Evolutionary conservation across 2,113 vertebrate genomes (phyloP).

Genomic region (Chaetorhynchus papuensis): DNA sequence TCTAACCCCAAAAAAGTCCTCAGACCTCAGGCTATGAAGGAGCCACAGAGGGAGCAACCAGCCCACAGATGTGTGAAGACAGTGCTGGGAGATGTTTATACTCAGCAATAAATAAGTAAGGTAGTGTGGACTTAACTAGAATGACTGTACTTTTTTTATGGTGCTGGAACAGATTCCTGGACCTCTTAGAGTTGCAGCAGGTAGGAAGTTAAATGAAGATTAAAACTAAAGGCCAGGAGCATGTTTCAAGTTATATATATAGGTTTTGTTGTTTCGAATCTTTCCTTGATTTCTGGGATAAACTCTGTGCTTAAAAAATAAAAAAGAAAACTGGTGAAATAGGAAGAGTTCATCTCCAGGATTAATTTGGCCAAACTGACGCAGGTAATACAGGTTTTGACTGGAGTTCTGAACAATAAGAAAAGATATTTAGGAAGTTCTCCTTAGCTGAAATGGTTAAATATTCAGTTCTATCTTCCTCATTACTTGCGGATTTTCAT

Average conservation of each 20-base stretch:
- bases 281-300: background rate
- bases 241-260: background rate
- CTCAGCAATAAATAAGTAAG: background rate
- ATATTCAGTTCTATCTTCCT: conserved; percentile 15
- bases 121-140: background rate
- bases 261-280: background rate
- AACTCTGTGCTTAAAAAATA: background rate
- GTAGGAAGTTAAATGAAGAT: background rate
- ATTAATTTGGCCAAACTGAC: background rate
- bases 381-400: background rate
- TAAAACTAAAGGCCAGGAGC: background rate
- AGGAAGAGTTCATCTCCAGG: background rate
- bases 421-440: background rate
- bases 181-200: background rate
- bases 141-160: background rate
- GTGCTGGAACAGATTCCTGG: background rate
- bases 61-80: background rate
- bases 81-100: background rate
- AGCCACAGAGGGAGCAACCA: background rate
- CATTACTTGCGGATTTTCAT: conserved; percentile 34
- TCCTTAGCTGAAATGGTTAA: conserved; percentile 13
- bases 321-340: background rate
- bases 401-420: background rate
- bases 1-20: background rate
- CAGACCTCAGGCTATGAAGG: background rate